These are phyloP conservation scores for Orchesella flavescens DNA, from an alignment of 2,888 invertebrate genomes.

Conservation along the genomic window DNA sequence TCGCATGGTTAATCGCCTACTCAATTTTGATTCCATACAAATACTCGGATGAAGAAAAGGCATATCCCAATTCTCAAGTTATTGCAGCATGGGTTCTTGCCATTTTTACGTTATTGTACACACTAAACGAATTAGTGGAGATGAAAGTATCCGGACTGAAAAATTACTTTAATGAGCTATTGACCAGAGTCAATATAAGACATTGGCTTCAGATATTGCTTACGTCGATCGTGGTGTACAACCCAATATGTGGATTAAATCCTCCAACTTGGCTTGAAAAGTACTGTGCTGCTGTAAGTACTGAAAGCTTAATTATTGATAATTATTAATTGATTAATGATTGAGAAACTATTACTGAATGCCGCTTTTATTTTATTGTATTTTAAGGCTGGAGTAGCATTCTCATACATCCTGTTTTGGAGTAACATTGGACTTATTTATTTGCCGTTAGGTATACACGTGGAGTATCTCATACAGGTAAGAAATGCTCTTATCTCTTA, in stretches of 20 bases:
- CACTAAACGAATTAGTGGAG: constrained; percentile 2
- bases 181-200: constrained; percentile 1
- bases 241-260: not conserved
- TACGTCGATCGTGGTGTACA: not conserved
- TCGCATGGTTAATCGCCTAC: constrained; percentile 22
- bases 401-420: constrained; percentile 30
- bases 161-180: not conserved
- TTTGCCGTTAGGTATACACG: constrained; percentile 34
- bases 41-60: constrained; percentile 7
- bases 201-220: constrained; percentile 24
- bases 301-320: no score
- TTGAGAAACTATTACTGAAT: not conserved
- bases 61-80: not conserved
- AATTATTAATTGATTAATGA: not conserved
- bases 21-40: constrained; percentile 18
- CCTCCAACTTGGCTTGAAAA: constrained; percentile 2
- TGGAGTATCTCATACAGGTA: constrained; percentile 32
- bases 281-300: constrained; percentile 34
- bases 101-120: not conserved
- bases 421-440: constrained; percentile 36
- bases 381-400: constrained; percentile 22
- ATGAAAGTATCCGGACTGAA: not conserved
- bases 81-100: constrained; percentile 24
- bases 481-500: no score
- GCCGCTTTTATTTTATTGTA: not conserved